Percentiles rank a stretch among this genome's conserved stretches.
Conservation (phyloP, 2,113 vertebrate genomes). For the Megaptera novaeangliae region DNA sequence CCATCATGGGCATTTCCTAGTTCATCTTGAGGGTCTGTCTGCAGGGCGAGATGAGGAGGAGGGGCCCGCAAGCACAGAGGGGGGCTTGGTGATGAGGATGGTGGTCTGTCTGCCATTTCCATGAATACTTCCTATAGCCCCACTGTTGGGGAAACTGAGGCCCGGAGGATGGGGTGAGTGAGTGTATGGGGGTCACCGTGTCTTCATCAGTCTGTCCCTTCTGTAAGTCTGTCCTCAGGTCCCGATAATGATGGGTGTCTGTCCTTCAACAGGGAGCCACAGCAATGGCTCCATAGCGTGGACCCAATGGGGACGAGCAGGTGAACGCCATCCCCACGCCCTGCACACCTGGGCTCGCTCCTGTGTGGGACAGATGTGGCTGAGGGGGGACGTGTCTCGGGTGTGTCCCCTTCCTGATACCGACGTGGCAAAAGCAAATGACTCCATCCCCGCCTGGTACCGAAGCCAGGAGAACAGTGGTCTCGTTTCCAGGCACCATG, state of each 20-base stretch:
- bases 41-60: fast-evolving
- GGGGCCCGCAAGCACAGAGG: fast-evolving
- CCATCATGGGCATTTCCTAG: fast-evolving
- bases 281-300: fast-evolving
- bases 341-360: neutral
- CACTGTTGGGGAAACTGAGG: neutral
- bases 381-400: fast-evolving
- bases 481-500: fast-evolving
- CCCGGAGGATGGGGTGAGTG: fast-evolving
- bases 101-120: no score
- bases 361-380: neutral
- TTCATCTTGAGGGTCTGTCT: neutral
- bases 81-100: fast-evolving
- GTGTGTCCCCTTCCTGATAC: no score
- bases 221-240: neutral
- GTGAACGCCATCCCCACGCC: no score
- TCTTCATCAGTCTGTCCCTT: neutral
- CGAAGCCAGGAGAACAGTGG: neutral
- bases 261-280: no score
- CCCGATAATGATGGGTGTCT: neutral
- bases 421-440: neutral
- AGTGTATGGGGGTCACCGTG: fast-evolving
- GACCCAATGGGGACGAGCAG: fast-evolving
- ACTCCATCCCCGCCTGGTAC: fast-evolving
- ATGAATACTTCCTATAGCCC: fast-evolving